Evolutionary conservation across 2,888 invertebrate species (phyloP).

Genomic region (Microctonus aethiopoides): DNA sequence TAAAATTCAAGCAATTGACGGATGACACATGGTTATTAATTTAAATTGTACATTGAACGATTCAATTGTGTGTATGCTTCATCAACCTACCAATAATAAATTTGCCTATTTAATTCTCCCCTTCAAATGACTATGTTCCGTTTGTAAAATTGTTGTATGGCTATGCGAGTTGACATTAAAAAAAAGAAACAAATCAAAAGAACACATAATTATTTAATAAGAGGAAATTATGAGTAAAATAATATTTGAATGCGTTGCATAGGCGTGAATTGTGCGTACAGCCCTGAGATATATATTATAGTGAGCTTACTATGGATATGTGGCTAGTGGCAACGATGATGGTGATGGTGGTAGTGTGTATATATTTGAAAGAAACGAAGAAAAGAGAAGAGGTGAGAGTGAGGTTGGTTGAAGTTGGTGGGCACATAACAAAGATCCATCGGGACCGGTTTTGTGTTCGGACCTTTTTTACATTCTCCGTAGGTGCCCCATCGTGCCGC

Average conservation of each 20-base stretch:
- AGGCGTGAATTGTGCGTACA: neutral
- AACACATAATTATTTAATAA: no score
- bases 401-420: constrained; percentile 22
- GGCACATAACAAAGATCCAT: constrained; percentile 54
- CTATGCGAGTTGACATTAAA: neutral
- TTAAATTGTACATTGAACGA: constrained; percentile 4
- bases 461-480: constrained; percentile 58
- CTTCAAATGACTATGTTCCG: neutral
- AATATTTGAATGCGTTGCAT: no score
- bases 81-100: constrained; percentile 3
- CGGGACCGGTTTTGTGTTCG: constrained; percentile 65
- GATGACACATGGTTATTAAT: neutral
- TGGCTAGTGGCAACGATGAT: no score
- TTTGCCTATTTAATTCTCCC: constrained; percentile 10
- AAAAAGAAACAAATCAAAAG: no score
- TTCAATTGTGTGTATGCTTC: constrained; percentile 3
- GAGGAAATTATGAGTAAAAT: no score
- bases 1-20: constrained; percentile 7
- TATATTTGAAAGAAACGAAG: constrained; percentile 5
- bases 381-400: constrained; percentile 24
- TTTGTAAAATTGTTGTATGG: neutral
- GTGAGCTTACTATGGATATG: neutral
- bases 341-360: no score
- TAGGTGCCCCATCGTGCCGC: constrained; percentile 61
- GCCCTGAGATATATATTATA: constrained; percentile 1